Conservation (phyloP, 2,888 invertebrate genomes). For the Drosophila mayaguana region DNA sequence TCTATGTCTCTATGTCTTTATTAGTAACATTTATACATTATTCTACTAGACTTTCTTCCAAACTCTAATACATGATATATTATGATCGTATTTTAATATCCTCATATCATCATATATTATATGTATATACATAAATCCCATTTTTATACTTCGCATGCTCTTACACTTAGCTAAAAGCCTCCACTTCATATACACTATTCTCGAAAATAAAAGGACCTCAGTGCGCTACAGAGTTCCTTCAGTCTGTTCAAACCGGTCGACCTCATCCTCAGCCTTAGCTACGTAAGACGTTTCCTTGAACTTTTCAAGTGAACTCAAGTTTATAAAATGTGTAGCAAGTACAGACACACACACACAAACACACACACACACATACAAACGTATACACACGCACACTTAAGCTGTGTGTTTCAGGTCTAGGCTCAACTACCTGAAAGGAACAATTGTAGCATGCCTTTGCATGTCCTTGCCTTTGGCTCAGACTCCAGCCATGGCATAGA, state of each 20-base stretch:
- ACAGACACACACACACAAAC: constrained; percentile 46
- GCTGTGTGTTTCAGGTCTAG: constrained; percentile 62
- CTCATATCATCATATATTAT: too few species aligned
- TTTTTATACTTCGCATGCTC: background rate
- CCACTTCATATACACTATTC: constrained; percentile 6
- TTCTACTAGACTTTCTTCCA: too few species aligned
- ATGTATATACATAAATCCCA: too few species aligned
- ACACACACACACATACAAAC: too few species aligned
- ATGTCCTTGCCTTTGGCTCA: background rate
- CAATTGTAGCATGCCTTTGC: constrained; percentile 22
- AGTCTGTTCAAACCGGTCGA: constrained; percentile 63
- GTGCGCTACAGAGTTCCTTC: constrained; percentile 11
- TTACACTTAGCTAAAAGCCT: background rate
- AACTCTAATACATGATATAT: too few species aligned
- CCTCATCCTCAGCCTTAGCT: constrained; percentile 41
- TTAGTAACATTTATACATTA: too few species aligned
- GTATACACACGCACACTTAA: constrained; percentile 4
- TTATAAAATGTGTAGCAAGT: constrained; percentile 79
- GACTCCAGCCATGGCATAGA: constrained; percentile 16
- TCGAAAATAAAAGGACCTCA: constrained; percentile 46
- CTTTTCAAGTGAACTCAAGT: constrained; percentile 80
- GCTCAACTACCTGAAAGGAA: constrained; percentile 64
- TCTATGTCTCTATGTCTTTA: too few species aligned
- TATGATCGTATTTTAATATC: too few species aligned
- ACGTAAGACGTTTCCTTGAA: constrained; percentile 72